Evolutionary conservation across 2,888 invertebrate genomes (phyloP).

Genomic region (Isoperla grammatica): DNA sequence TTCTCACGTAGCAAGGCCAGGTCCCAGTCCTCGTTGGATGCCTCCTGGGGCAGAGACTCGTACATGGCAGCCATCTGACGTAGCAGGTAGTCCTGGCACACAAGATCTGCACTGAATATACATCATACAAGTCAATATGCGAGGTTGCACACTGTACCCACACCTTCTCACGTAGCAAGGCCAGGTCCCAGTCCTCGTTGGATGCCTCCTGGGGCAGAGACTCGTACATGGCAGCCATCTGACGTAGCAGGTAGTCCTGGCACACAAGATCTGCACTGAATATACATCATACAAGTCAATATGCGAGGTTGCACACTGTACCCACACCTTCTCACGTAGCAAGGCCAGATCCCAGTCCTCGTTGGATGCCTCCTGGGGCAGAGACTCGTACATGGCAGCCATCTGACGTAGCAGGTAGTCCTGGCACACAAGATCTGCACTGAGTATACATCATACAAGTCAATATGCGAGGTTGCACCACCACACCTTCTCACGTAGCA

Average conservation of each 20-base stretch:
- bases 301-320: slow-evolving; percentile 71
- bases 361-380: neutral
- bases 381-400: slow-evolving; percentile 14
- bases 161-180: slow-evolving; percentile 38
- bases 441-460: neutral
- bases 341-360: slow-evolving; percentile 1
- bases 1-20: slow-evolving; percentile 1
- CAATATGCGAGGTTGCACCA: slow-evolving; percentile 65
- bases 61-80: slow-evolving; percentile 11
- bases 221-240: slow-evolving; percentile 14
- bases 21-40: neutral
- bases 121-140: slow-evolving; percentile 49
- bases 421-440: neutral
- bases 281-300: slow-evolving; percentile 36
- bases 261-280: neutral
- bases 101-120: neutral
- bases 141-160: slow-evolving; percentile 67
- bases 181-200: slow-evolving; percentile 1
- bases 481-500: slow-evolving; percentile 45
- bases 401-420: slow-evolving; percentile 13
- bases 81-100: slow-evolving; percentile 12
- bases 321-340: slow-evolving; percentile 46
- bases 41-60: slow-evolving; percentile 3
- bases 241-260: slow-evolving; percentile 14
- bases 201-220: neutral